Evolutionary conservation across 2,888 invertebrate species (phyloP).

Genomic region (Diabrotica balteata): DNA sequence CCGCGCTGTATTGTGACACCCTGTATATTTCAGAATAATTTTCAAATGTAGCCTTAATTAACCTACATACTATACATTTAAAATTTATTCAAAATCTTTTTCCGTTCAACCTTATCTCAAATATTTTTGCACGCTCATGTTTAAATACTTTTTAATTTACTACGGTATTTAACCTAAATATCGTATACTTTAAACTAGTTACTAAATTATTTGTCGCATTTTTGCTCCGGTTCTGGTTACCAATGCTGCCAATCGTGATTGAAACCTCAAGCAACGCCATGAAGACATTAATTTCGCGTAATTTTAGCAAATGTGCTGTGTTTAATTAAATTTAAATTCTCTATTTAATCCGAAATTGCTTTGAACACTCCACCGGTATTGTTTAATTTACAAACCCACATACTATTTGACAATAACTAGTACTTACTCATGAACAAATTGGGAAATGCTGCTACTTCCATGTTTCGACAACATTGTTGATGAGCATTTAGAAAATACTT

Average conservation of each 20-base stretch:
- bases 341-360: slow-evolving; percentile 33
- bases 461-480: neutral
- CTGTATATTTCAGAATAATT: too few species aligned
- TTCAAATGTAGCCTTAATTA: too few species aligned
- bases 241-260: slow-evolving; percentile 41
- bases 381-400: slow-evolving; percentile 29
- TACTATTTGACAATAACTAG: slow-evolving; percentile 19
- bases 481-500: neutral
- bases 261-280: slow-evolving; percentile 36
- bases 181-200: too few species aligned
- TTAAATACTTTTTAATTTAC: too few species aligned
- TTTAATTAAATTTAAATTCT: slow-evolving; percentile 42
- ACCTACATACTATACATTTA: too few species aligned
- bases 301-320: slow-evolving; percentile 41
- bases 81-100: too few species aligned
- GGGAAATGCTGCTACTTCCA: neutral
- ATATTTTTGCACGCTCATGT: too few species aligned
- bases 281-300: slow-evolving; percentile 41
- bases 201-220: too few species aligned
- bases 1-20: too few species aligned
- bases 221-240: slow-evolving; percentile 31
- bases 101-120: too few species aligned
- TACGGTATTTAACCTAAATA: too few species aligned
- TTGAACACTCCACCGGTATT: slow-evolving; percentile 27
- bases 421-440: too few species aligned